phyloP scores from a whole-genome alignment of 1,140 invertebrate species.

The Drosophila ironensis region DNA sequence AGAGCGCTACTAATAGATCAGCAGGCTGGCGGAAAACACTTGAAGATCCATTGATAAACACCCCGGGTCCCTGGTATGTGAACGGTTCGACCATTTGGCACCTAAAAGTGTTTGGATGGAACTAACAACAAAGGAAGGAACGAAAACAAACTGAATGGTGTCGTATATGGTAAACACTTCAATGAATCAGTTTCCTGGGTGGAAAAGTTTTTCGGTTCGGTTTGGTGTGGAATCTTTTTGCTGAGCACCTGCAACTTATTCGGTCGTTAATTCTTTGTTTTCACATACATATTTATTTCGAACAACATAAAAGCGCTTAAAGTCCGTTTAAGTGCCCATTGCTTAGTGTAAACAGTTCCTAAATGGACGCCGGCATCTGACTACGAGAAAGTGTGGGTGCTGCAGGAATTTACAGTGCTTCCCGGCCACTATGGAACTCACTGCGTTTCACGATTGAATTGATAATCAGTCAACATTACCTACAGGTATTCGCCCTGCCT shows the following conservation, averaged over 20 bases:
- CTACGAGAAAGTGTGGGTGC: conserved; percentile 17
- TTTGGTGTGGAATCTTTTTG: conserved; percentile 8
- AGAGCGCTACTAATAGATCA: conserved; percentile 58
- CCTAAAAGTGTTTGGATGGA: conserved; percentile 25
- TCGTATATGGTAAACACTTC: conserved; percentile 35
- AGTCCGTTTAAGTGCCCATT: conserved; percentile 70
- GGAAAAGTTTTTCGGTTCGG: conserved; percentile 16
- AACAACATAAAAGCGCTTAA: conserved; percentile 70
- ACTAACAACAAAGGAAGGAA: neutral
- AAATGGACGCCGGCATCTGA: neutral
- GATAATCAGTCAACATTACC: no score
- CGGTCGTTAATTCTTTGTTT: conserved; percentile 44
- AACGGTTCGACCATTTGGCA: conserved; percentile 14
- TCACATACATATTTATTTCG: conserved; percentile 59
- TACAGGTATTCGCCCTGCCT: no score
- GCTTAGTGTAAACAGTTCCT: conserved; percentile 55
- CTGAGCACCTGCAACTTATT: conserved; percentile 36
- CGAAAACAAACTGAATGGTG: conserved; percentile 23
- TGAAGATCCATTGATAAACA: conserved; percentile 54
- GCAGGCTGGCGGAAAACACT: conserved; percentile 50
- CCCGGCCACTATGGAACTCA: neutral
- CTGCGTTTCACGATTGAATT: no score
- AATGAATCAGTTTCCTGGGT: conserved; percentile 24
- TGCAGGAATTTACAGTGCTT: conserved; percentile 6
- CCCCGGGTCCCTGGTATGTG: conserved; percentile 8